Conservation (phyloP, 2,888 invertebrate species). For the Torymus aiolomorphi region DNA sequence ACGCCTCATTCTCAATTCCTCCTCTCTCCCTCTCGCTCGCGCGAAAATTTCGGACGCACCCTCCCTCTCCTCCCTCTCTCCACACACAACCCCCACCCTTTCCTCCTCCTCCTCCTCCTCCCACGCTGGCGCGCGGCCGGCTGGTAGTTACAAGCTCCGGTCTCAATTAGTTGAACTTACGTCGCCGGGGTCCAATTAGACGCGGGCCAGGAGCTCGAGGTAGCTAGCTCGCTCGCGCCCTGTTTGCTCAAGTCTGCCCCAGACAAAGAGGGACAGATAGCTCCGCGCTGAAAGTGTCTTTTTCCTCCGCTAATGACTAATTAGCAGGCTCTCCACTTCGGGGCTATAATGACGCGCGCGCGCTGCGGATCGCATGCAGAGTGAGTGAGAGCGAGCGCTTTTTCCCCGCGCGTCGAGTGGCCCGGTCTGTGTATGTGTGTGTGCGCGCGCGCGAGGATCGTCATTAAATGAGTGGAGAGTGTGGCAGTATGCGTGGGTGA, state of each 20-base stretch:
- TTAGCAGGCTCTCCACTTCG: conserved; percentile 73
- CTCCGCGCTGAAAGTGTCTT: conserved; percentile 72
- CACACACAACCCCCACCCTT: no score
- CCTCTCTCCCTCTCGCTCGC: no score
- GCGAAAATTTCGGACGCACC: no score
- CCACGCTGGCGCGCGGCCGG: no score
- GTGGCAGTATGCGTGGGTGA: no score
- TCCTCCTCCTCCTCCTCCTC: no score
- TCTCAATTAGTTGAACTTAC: conserved; percentile 75
- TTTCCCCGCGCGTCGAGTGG: neutral
- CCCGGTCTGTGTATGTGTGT: no score
- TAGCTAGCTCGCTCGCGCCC: conserved; percentile 62
- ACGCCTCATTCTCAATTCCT: no score
- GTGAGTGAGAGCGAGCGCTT: neutral
- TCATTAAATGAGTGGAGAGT: neutral
- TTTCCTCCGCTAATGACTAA: conserved; percentile 76
- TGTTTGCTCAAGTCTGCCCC: conserved; percentile 73
- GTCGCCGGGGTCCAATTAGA: conserved; percentile 76
- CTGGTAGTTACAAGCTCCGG: conserved; percentile 71
- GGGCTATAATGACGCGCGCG: conserved; percentile 72
- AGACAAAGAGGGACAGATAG: conserved; percentile 55
- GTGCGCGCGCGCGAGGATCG: conserved; percentile 15
- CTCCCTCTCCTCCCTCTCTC: no score
- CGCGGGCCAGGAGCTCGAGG: conserved; percentile 70
- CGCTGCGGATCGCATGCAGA: conserved; percentile 45